Evolutionary conservation across 2,888 invertebrate genomes (phyloP).

Genomic region (Drosophila mayaguana): DNA sequence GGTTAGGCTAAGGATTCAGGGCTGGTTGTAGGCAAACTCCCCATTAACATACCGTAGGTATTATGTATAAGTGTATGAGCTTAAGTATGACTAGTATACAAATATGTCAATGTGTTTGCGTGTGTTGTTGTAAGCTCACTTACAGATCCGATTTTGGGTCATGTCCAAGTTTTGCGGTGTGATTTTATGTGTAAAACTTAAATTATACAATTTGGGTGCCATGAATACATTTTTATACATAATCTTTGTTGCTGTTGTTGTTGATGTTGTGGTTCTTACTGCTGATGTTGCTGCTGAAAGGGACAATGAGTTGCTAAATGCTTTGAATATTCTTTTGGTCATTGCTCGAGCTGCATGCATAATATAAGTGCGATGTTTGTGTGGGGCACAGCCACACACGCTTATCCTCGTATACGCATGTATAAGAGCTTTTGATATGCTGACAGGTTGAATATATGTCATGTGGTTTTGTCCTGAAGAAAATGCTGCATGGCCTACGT

Average conservation of each 20-base stretch:
- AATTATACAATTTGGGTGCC: constrained; percentile 78
- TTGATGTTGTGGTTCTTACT: constrained; percentile 1
- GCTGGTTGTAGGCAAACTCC: constrained; percentile 33
- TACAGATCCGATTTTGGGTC: constrained; percentile 40
- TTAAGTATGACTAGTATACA: constrained; percentile 9
- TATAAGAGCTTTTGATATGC: constrained; percentile 27
- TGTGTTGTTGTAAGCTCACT: constrained; percentile 29
- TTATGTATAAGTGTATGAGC: constrained; percentile 12
- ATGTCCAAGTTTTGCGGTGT: constrained; percentile 70
- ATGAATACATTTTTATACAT: constrained; percentile 72
- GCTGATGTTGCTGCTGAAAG: constrained; percentile 51
- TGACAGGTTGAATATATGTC: constrained; percentile 71
- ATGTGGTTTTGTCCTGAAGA: constrained; percentile 54
- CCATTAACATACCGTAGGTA: constrained; percentile 15
- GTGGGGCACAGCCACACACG: not conserved
- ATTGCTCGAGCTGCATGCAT: constrained; percentile 75
- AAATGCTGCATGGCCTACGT: constrained; percentile 38
- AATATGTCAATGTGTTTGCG: not conserved
- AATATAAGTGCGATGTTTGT: constrained; percentile 59
- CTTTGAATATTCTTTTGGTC: constrained; percentile 79
- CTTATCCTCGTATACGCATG: not conserved
- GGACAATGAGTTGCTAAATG: constrained; percentile 81
- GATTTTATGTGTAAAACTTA: constrained; percentile 81
- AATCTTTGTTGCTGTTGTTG: constrained; percentile 24
- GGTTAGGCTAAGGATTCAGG: constrained; percentile 23